Percentiles rank a stretch among this genome's conserved stretches.
phyloP scores from a whole-genome alignment of 2,797 vertebrate species.

The Ceyx erithaca region DNA sequence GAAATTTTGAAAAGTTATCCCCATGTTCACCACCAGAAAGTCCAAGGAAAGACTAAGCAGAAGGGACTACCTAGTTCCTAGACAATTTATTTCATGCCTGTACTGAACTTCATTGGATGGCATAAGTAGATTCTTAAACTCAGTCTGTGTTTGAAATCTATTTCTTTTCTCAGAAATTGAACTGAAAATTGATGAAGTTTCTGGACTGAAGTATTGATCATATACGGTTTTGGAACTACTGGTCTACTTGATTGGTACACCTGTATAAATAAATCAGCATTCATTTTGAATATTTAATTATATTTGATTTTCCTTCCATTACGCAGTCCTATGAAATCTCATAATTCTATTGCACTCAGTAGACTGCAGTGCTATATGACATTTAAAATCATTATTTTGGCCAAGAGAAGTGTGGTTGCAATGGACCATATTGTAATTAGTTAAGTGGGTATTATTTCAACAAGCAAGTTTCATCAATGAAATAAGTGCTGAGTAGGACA shows the following conservation, averaged over 20 bases:
- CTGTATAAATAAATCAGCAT: not conserved
- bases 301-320: slow-evolving; percentile 20
- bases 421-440: not conserved
- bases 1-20: not conserved
- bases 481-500: not conserved
- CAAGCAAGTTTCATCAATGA: not conserved
- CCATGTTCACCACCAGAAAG: not conserved
- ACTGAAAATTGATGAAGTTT: not conserved
- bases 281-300: slow-evolving; percentile 7
- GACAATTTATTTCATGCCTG: not conserved
- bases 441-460: not conserved
- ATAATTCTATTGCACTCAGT: not conserved
- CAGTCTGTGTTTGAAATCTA: not conserved
- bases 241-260: not conserved
- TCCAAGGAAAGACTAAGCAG: not conserved
- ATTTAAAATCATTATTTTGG: not conserved
- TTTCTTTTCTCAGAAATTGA: not conserved
- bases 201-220: not conserved
- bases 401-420: not conserved
- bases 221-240: not conserved
- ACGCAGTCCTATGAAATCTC: not conserved
- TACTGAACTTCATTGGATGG: not conserved
- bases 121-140: not conserved
- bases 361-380: not conserved
- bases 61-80: not conserved